Evolutionary conservation across 2,113 vertebrate genomes (phyloP), one percentile per base, ranked within the genome.

Genomic region (Pelusios castaneus): DNA sequence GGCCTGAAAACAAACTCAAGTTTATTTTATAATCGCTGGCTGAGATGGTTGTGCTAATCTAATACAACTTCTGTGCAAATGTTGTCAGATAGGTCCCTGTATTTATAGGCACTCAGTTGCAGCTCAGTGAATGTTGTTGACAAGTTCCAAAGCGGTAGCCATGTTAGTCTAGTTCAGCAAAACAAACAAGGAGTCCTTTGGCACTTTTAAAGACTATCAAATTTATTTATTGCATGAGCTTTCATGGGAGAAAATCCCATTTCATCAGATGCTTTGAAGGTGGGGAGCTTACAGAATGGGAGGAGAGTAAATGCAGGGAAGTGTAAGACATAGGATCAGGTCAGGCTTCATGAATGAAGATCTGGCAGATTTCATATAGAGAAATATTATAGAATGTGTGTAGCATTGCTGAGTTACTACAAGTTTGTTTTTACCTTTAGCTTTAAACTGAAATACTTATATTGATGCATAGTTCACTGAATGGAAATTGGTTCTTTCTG

Each of bases 1-100:
- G 77, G 84, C 88, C 82, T 89, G 88, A 43, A 90, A 88, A 70
- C 34, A 49, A 70, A 85, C 25, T 24, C 58, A 27, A 31, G 70
- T 89, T 78, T 47, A 47, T 47, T 47, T 47, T 47, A 47, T 6
- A 47, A 10, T n/a, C n/a, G n/a, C n/a, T n/a, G n/a, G n/a, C n/a
- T n/a, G n/a, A n/a, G n/a, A 67, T 67, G 54, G 21, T 60, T 88
- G 84, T 88, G 56, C 0, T 2, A 27, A 51, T 55, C 10, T 5
- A 25, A 4, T 54, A 1, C 41, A 25, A 16, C 3, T 24, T 85
- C 47, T 89, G 22, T 76, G 84, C 3, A 1, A 73, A 58, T 84
- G 73, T 13, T 1, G 34, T 60, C 85, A 75, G 58, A 47, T 29
- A 34, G 43, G 83, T 87, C 60, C 34, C 87, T 75, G 77, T 80